Percentiles rank a stretch among this genome's conserved stretches.
Evolutionary conservation across 2,888 invertebrate species (phyloP).

Genomic region (Chrysina gloriosa): DNA sequence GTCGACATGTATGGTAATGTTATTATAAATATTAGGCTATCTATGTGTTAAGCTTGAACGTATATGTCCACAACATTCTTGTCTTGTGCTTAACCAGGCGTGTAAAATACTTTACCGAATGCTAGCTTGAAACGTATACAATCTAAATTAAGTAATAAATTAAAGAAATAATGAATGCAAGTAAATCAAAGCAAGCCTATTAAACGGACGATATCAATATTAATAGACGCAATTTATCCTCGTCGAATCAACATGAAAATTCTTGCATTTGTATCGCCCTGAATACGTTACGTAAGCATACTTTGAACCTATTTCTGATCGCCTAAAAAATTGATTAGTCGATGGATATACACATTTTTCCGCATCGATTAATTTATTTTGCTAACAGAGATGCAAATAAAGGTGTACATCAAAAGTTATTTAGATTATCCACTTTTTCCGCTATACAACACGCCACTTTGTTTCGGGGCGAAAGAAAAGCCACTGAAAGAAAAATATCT

Average conservation of each 20-base stretch:
- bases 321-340: not conserved
- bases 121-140: not conserved
- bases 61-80: not conserved
- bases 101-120: not conserved
- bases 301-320: not conserved
- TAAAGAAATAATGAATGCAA: not conserved
- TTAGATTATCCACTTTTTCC: not conserved
- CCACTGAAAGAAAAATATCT: not conserved
- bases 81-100: not conserved
- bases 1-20: not conserved
- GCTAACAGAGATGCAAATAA: not conserved
- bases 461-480: not conserved
- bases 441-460: not conserved
- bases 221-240: no score
- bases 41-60: not conserved
- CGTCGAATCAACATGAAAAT: no score
- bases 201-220: not conserved
- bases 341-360: not conserved
- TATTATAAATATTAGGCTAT: not conserved
- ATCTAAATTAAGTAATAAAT: conserved; percentile 3
- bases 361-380: not conserved
- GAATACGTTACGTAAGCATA: no score
- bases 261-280: no score
- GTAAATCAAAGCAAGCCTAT: not conserved
- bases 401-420: not conserved